Percentiles rank a stretch among this genome's conserved stretches.
These are phyloP conservation scores for Fratercula arctica DNA, from an alignment of 2,797 vertebrate species.

Conservation along the genomic window DNA sequence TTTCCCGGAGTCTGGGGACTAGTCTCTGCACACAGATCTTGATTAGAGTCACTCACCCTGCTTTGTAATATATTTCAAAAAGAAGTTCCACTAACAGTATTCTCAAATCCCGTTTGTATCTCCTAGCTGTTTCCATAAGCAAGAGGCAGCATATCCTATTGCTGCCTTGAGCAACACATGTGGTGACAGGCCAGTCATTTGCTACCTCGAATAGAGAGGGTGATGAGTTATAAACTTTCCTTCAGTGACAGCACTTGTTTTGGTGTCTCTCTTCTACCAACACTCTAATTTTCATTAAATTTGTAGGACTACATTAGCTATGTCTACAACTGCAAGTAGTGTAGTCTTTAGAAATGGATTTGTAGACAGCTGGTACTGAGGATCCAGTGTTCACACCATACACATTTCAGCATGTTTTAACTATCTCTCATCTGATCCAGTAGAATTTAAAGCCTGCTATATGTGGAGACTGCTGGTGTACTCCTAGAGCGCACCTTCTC, in stretches of 20 bases:
- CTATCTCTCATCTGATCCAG: background rate
- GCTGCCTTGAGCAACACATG: background rate
- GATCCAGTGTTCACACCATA: background rate
- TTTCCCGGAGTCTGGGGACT: background rate
- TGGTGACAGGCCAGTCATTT: constrained; percentile 26
- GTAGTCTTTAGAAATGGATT: background rate
- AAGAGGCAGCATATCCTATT: background rate
- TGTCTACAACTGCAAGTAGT: background rate
- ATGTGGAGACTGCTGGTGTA: background rate
- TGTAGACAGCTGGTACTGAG: background rate
- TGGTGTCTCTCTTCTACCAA: background rate
- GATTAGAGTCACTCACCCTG: background rate
- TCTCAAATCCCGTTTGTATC: background rate
- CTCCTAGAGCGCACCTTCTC: background rate
- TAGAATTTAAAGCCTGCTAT: background rate
- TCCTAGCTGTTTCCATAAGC: constrained; percentile 17
- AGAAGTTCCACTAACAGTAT: background rate
- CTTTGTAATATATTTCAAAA: background rate
- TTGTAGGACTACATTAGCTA: background rate
- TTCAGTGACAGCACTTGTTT: constrained; percentile 17
- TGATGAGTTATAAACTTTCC: constrained; percentile 18
- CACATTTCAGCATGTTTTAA: background rate
- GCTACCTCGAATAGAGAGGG: constrained; percentile 25
- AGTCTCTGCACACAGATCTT: background rate
- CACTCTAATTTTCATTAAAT: background rate